A percentile compares a stretch with the other conserved stretches of the same genome.
Conservation (phyloP, 2,888 invertebrate species). For the Hofmannophila pseudospretella region DNA sequence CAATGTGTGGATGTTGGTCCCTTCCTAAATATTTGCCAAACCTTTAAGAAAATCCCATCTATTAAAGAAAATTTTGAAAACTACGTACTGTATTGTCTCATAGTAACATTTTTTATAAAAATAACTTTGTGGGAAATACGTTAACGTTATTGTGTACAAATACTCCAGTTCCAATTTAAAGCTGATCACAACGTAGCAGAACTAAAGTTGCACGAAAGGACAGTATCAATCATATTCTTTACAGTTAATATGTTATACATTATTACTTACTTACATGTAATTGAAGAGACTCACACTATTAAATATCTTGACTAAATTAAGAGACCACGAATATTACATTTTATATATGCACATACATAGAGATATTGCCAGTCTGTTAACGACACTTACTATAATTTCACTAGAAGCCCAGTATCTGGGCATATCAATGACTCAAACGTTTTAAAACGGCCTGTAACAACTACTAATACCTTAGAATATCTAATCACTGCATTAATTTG, state of each 20-base stretch:
- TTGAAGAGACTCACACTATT: constrained; percentile 75
- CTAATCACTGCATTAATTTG: constrained; percentile 76
- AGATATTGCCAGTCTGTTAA: constrained; percentile 77
- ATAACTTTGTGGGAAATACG: constrained; percentile 68
- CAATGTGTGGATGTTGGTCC: constrained; percentile 66
- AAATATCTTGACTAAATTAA: constrained; percentile 77
- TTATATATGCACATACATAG: constrained; percentile 73
- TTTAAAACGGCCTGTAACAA: constrained; percentile 72
- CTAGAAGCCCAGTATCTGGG: constrained; percentile 72
- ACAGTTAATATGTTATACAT: constrained; percentile 66
- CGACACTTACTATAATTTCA: constrained; percentile 74
- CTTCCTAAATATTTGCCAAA: constrained; percentile 66
- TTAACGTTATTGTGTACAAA: constrained; percentile 67
- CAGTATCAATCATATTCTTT: constrained; percentile 60
- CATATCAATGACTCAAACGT: constrained; percentile 69
- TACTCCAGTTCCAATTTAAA: constrained; percentile 71
- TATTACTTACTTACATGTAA: constrained; percentile 67
- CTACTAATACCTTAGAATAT: constrained; percentile 77
- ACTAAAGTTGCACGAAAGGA: constrained; percentile 72
- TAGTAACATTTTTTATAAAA: constrained; percentile 71
- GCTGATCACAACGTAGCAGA: constrained; percentile 75
- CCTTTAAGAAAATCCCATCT: constrained; percentile 42
- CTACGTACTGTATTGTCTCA: constrained; percentile 72
- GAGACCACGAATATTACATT: constrained; percentile 74
- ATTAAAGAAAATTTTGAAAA: constrained; percentile 49